Percentiles rank a stretch among this genome's conserved stretches.
phyloP scores from a whole-genome alignment of 2,888 invertebrate species.

The Rhabditoides inermis region DNA sequence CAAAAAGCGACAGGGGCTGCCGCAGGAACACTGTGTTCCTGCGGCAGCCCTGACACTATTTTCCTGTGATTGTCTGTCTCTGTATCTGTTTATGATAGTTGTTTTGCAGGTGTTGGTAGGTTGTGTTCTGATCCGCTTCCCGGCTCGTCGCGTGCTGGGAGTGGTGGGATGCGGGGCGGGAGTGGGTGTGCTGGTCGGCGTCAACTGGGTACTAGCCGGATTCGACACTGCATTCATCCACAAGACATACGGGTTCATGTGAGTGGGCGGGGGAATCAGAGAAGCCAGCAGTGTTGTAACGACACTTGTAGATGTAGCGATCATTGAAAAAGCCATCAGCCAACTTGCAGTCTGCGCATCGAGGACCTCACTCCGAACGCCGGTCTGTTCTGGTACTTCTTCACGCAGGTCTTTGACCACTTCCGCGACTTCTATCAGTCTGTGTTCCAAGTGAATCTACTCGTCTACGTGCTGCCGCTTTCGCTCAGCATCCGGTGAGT shows the following conservation, averaged over 20 bases:
- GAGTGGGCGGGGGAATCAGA: no score
- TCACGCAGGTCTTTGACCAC: slow-evolving; percentile 99
- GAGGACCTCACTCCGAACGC: slow-evolving; percentile 91
- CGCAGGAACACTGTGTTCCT: no score
- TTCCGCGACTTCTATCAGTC: slow-evolving; percentile 87
- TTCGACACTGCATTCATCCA: slow-evolving; percentile 14
- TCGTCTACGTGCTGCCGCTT: slow-evolving; percentile 81
- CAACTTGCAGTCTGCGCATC: slow-evolving; percentile 59
- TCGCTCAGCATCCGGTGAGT: slow-evolving; percentile 56
- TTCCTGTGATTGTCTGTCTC: no score
- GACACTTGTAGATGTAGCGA: no score
- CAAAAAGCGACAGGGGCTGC: no score
- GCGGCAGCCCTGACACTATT: no score
- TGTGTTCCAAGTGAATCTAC: slow-evolving; percentile 90
- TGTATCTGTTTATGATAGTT: no score
- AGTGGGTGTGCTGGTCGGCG: slow-evolving; percentile 1
- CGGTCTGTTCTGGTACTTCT: slow-evolving; percentile 98
- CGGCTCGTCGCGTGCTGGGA: no score
- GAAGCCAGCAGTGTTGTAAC: no score
- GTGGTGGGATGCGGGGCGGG: no score
- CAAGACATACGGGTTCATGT: slow-evolving; percentile 30
- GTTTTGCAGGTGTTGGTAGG: no score
- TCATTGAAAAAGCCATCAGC: neutral
- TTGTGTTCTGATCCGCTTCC: no score
- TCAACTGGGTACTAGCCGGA: slow-evolving; percentile 11